Conservation (phyloP, 1,140 invertebrate genomes). For the Littorina saxatilis region DNA sequence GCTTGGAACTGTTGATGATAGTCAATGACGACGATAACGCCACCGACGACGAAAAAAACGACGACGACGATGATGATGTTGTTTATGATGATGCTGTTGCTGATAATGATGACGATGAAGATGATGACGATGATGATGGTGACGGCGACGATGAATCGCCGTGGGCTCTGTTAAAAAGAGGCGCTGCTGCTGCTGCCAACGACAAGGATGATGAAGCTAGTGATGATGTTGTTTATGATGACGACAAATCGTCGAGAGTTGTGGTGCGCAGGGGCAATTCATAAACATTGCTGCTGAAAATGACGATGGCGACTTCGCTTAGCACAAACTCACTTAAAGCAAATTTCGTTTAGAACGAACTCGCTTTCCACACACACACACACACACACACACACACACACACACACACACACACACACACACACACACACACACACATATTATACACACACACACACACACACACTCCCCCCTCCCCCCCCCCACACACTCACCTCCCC, state of each 20-base stretch:
- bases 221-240: no score
- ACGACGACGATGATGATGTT: no score
- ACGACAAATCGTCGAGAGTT: no score
- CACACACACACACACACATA: conserved; percentile 13
- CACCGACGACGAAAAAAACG: no score
- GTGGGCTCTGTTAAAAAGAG: background rate
- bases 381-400: background rate
- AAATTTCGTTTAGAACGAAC: background rate
- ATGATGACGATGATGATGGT: background rate
- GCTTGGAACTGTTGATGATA: background rate
- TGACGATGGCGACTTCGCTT: background rate
- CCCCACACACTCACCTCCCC: conserved; percentile 16
- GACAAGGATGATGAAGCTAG: no score
- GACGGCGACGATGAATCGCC: background rate
- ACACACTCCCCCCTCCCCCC: background rate
- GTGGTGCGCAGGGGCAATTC: no score
- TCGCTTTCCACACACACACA: background rate
- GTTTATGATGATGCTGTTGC: background rate
- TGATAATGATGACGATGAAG: no score
- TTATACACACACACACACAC: no score
- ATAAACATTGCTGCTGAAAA: no score
- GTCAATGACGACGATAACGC: background rate
- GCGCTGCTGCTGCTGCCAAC: background rate
- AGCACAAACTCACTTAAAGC: background rate
- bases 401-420: background rate